Evolutionary conservation across 2,113 vertebrate genomes (phyloP).

Genomic region (Notothenia rossii): DNA sequence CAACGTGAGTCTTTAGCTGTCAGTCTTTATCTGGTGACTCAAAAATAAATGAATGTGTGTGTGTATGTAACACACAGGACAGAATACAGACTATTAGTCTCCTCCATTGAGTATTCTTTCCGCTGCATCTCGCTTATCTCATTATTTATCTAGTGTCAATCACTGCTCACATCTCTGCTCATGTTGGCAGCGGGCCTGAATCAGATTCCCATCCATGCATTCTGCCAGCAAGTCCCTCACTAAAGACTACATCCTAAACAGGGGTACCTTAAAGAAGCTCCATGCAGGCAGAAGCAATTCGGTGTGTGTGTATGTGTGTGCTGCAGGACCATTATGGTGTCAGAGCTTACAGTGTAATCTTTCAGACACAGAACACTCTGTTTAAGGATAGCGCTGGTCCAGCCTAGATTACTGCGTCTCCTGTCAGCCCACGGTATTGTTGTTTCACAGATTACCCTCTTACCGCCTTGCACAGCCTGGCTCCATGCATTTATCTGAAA

Average conservation of each 20-base stretch:
- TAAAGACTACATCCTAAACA: slow-evolving; percentile 51
- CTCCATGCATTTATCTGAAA: slow-evolving; percentile 73
- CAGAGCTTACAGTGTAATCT: slow-evolving; percentile 76
- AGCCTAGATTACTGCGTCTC: slow-evolving; percentile 73
- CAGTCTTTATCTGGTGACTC: too few relatives aligned
- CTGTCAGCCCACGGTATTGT: slow-evolving; percentile 74
- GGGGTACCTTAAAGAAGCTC: slow-evolving; percentile 35
- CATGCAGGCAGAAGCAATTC: slow-evolving; percentile 34
- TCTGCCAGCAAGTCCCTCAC: slow-evolving; percentile 27
- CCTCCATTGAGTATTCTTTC: slow-evolving; percentile 17
- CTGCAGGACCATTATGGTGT: slow-evolving; percentile 68
- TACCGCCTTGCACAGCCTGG: slow-evolving; percentile 53
- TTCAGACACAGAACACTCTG: slow-evolving; percentile 72
- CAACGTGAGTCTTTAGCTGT: too few relatives aligned
- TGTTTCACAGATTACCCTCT: slow-evolving; percentile 77
- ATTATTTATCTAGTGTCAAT: slow-evolving; percentile 43
- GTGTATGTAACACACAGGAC: background rate
- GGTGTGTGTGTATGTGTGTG: slow-evolving; percentile 26
- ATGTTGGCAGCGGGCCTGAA: slow-evolving; percentile 64
- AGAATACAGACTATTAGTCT: background rate
- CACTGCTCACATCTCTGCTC: slow-evolving; percentile 49
- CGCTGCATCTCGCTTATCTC: slow-evolving; percentile 45
- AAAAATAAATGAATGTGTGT: background rate
- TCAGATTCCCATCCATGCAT: slow-evolving; percentile 63
- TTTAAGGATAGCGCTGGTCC: slow-evolving; percentile 72